Evolutionary conservation across 1,140 invertebrate genomes (phyloP).

Genomic region (Stegodyphus dumicola): DNA sequence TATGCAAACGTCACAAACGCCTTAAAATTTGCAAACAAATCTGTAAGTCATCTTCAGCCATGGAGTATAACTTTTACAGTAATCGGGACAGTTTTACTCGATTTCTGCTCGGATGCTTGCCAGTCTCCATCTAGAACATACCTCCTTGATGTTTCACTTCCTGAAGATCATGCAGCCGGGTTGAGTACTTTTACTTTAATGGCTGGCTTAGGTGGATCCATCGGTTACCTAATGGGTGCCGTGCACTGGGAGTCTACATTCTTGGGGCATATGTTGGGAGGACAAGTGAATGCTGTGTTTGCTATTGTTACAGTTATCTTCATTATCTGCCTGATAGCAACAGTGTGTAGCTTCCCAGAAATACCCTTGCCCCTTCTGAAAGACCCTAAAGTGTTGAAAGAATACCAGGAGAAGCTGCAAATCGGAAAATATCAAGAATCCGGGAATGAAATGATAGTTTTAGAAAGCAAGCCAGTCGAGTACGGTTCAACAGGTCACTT

Average conservation of each 20-base stretch:
- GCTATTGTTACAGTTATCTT: conserved; percentile 89
- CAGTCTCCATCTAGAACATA: conserved; percentile 94
- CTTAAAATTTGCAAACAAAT: not conserved
- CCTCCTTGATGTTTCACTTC: conserved; percentile 89
- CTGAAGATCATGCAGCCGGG: conserved; percentile 92
- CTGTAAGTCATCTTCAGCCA: conserved; percentile 71
- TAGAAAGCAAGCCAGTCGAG: not conserved
- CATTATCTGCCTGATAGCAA: conserved; percentile 81
- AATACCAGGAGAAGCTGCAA: conserved; percentile 66
- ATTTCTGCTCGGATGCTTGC: conserved; percentile 96
- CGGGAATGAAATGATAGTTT: not conserved
- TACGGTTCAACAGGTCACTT: conserved; percentile 3
- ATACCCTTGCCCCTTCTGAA: conserved; percentile 78
- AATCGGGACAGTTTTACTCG: conserved; percentile 90
- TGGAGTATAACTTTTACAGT: conserved; percentile 92
- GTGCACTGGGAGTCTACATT: conserved; percentile 91
- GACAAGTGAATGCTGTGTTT: conserved; percentile 91
- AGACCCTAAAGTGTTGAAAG: conserved; percentile 64
- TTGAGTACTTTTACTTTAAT: conserved; percentile 95
- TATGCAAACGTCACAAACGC: not conserved
- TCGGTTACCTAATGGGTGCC: conserved; percentile 92
- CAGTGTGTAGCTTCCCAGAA: conserved; percentile 88
- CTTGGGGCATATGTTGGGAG: conserved; percentile 82
- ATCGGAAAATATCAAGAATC: not conserved
- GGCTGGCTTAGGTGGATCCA: conserved; percentile 93